Evolutionary conservation across 2,888 invertebrate species (phyloP), one percentile per base, ranked within the genome.

Genomic region (Parnassius orleans): DNA sequence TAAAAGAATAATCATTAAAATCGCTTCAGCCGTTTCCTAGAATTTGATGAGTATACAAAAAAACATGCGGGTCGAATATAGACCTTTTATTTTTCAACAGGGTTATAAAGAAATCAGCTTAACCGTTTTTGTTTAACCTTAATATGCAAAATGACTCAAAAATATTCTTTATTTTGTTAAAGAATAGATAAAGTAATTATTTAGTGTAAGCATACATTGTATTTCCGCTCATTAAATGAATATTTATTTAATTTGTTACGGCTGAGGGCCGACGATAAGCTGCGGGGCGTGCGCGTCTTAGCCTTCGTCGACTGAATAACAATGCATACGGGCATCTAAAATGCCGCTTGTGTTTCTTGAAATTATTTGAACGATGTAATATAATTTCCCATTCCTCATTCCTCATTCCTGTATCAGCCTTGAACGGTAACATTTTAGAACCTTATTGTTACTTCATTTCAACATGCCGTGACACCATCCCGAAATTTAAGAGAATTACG

Each of bases 201-300:
- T 87, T 77, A 84, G 84, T 84, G 84, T 84, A 84, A 82, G 87
- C 86, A 85, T 87, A 87, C 89, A 85, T 87, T 87, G 87, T 89
- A 85, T 89, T 90, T 88, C 84, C 86, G 84, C 90, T 91, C 90
- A 91, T 91, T 90, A 90, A 85, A 80, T 87, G 88, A 88, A 86
- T 90, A 90, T 90, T 90, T 90, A 90, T 90, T 90, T 90, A 90
- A 91, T 91, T 90, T 90, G 89, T 89, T 87, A 84, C 83, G 88
- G 83, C 90, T 90, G 90, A 84, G 84, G 81, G 79, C 77, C 74
- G 81, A 79, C 88, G 90, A 91, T 91, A 91, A 90, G 91, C 90
- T 82, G 77, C 71, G 84, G 79, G 79, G 90, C 88, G 90, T 86
- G 90, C 84, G 84, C 86, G 84, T 74, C 80, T 77, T 75, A 77